phyloP scores from a whole-genome alignment of 2,113 vertebrate genomes.

The Bagarius yarrelli region DNA sequence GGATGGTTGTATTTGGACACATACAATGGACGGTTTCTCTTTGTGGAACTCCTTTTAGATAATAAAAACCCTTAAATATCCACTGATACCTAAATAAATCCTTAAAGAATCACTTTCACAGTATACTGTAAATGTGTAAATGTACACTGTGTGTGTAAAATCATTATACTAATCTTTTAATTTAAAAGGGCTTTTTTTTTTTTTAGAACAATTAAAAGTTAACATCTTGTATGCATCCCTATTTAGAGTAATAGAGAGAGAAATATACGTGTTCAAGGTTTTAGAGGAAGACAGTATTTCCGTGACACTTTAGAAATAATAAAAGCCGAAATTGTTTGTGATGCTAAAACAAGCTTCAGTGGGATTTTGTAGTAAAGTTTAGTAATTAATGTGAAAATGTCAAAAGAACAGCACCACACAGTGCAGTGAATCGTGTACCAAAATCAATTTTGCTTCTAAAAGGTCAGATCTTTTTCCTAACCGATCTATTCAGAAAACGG shows the following conservation, averaged over 20 bases:
- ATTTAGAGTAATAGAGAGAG: background rate
- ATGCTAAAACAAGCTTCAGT: background rate
- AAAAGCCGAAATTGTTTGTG: background rate
- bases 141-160: background rate
- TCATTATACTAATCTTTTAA: background rate
- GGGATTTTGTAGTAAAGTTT: constrained; percentile 8
- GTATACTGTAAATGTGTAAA: background rate
- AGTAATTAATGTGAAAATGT: constrained; percentile 23
- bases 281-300: background rate
- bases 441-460: constrained; percentile 13
- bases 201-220: background rate
- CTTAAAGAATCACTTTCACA: background rate
- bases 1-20: background rate
- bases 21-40: background rate
- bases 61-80: background rate
- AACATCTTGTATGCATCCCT: background rate
- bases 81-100: background rate
- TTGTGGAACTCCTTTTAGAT: background rate
- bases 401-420: constrained; percentile 11
- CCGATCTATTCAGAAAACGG: background rate
- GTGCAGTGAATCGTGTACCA: constrained; percentile 12
- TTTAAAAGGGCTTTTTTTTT: constrained; percentile 49
- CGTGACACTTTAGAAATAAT: background rate
- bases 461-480: constrained; percentile 7
- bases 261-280: background rate